Evolutionary conservation across 1,140 invertebrate genomes (phyloP), one percentile per base, ranked within the genome.

Genomic region (Drosophila rhopaloa): DNA sequence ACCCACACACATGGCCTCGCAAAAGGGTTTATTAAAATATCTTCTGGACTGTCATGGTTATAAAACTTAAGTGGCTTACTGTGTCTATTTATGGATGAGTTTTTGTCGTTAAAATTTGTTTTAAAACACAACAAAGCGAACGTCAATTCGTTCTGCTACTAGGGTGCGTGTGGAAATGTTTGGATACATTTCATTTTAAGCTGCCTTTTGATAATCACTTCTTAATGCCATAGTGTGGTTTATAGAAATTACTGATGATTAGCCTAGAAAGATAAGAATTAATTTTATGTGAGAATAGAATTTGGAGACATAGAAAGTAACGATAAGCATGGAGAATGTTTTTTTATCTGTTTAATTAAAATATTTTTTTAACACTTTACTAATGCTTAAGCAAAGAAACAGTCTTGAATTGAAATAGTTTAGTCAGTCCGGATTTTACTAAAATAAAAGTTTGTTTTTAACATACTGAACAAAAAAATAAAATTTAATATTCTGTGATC

Each of bases 21-120:
- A 65, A 54, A 72, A 27, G 57, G 65, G 44, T 68, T 72, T 60
- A 77, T 77, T 73, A 72, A 77, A 78, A 76, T 76, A 76, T 47
- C 57, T 54, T 47, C 11, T 19, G n/a, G 27, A 29, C 54, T 51
- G 40, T 37, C 35, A 51, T 65, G 79, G 72, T 48, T 65, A 79
- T 86, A 79, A 86, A 83, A 80, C 60, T 63, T 84, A 88, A 88
- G 83, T 89, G 83, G 68, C 80, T 88, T 88, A 89, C 79, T 78
- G 60, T 89, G 83, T 89, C 54, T 24, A 46, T 44, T 24, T 41
- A 38, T 32, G 41, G 10, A 16, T 60, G 40, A 38, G 35, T 43
- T 38, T 50, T 66, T 40, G 50, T 70, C 80, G 67, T 88, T 76
- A 59, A 80, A 80, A 77, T 80, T 84, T 57, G 68, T 77, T 77